Evolutionary conservation across 2,888 invertebrate species (phyloP).

Genomic region (Ctenicera cuprea): DNA sequence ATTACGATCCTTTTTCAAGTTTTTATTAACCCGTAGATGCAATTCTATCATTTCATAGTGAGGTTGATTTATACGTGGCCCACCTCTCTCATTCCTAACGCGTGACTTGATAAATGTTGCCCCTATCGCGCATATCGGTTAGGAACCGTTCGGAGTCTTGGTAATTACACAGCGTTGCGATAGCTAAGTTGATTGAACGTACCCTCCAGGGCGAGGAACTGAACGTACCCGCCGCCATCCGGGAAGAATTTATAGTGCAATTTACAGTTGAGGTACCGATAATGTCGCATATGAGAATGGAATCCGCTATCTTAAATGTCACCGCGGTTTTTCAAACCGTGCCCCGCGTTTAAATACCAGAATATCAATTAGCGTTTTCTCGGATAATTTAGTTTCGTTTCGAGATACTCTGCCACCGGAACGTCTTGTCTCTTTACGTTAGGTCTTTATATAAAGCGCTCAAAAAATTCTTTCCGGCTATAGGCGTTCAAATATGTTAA

Average conservation of each 20-base stretch:
- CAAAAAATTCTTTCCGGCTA: conserved; percentile 19
- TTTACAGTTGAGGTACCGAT: conserved; percentile 61
- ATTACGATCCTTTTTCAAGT: conserved; percentile 27
- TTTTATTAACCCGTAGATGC: conserved; percentile 28
- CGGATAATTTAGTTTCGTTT: conserved; percentile 34
- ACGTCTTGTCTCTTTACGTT: not conserved
- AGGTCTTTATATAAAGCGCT: conserved; percentile 13
- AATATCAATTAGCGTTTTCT: conserved; percentile 47
- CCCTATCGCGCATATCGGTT: conserved; percentile 57
- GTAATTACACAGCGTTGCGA: conserved; percentile 66
- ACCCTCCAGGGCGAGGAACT: conserved; percentile 63
- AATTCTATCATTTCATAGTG: conserved; percentile 47
- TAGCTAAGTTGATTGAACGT: conserved; percentile 65
- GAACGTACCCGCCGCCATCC: conserved; percentile 58
- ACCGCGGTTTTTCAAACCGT: conserved; percentile 44
- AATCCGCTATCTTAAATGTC: conserved; percentile 54
- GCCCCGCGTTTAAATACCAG: conserved; percentile 41
- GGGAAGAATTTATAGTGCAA: conserved; percentile 62
- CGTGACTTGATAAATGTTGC: conserved; percentile 59
- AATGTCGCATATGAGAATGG: conserved; percentile 59
- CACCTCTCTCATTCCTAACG: conserved; percentile 58
- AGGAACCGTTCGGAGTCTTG: conserved; percentile 58
- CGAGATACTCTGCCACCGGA: not conserved
- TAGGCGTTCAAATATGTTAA: conserved; percentile 32
- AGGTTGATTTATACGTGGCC: conserved; percentile 56